Evolutionary conservation across 1,140 invertebrate species (phyloP).

Genomic region (Drosophila persimilis): DNA sequence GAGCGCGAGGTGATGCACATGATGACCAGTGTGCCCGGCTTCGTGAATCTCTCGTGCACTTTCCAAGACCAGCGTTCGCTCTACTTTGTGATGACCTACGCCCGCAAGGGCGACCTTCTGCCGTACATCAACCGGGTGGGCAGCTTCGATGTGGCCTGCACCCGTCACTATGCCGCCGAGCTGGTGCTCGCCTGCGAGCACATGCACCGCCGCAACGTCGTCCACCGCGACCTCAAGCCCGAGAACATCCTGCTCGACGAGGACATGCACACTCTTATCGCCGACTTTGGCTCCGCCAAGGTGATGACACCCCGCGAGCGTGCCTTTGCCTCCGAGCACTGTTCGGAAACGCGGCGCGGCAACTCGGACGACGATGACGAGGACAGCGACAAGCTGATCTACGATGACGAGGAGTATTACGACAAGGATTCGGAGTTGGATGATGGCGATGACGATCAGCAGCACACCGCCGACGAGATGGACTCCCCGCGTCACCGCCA

Average conservation of each 20-base stretch:
- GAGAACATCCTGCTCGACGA: slow-evolving; percentile 96
- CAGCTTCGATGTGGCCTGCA: slow-evolving; percentile 94
- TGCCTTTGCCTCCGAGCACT: slow-evolving; percentile 47
- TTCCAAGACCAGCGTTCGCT: slow-evolving; percentile 97
- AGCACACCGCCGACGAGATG: slow-evolving; percentile 43
- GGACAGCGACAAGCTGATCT: slow-evolving; percentile 56
- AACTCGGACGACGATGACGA: slow-evolving; percentile 72
- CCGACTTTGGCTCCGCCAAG: slow-evolving; percentile 98
- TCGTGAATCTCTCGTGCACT: slow-evolving; percentile 97
- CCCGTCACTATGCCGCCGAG: slow-evolving; percentile 97
- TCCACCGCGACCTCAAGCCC: slow-evolving; percentile 96
- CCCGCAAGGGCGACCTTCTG: slow-evolving; percentile 96
- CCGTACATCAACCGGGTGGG: slow-evolving; percentile 95
- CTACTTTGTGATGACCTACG: slow-evolving; percentile 98
- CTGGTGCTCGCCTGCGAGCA: slow-evolving; percentile 96
- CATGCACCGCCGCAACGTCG: slow-evolving; percentile 94
- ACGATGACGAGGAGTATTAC: slow-evolving; percentile 61
- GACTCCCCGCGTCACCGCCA: slow-evolving; percentile 40
- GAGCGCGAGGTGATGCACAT: slow-evolving; percentile 83
- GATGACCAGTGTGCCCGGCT: slow-evolving; percentile 87
- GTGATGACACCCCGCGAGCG: slow-evolving; percentile 86
- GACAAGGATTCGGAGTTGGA: slow-evolving; percentile 41
- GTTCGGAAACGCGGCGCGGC: slow-evolving; percentile 37
- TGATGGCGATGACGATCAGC: slow-evolving; percentile 36
- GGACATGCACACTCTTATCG: slow-evolving; percentile 98